Base-by-base conservation (phyloP, 2,797 vertebrate species). In the Xiphorhynchus erythropygius region DNA sequence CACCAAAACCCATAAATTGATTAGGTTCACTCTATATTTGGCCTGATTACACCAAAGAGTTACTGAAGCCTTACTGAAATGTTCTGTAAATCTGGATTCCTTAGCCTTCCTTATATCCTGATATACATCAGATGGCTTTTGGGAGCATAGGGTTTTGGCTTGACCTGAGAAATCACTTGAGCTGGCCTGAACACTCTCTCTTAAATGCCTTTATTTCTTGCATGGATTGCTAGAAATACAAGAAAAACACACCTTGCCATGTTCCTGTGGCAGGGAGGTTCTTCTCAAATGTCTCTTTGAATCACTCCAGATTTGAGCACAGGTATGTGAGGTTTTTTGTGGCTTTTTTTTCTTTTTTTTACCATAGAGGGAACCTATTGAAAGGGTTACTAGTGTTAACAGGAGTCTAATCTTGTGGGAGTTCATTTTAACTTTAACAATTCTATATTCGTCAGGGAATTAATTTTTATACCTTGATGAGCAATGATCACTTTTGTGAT, bases 1-100 rank as follows among this genome's bases (percentile, higher is more conserved):
- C 65, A 85, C 79, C 91, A 87, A 84, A 94, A 83, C 13, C 71
- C 91, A 73, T 94, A 53, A 60, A 68, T n/a, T 65, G 49, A 52
- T 71, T 39, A n/a, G 18, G 52, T 44, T 94, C 11, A 10, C 35
- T 68, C 44, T 94, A 18, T 59, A 52, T 68, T 83, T 52, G 67
- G n/a, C 50, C 60, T 69, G 33, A 16, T 27, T 75, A n/a, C 49
- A 37, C 47, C 23, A 73, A 77, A 64, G 86, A 9, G 14, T 73
- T 85, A 74, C 46, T 69, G 71, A 75, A 59, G n/a, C 22, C 28
- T 86, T 76, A 15, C 49, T 46, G 39, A 65, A 64, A 24, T 24
- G 3, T 73, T 89, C 39, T 73, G 23, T 83, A n/a, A 75, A 81
- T 53, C 21, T 53, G 25, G 5, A 44, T 83, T 76, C 25, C 30